These are phyloP conservation scores for Hymenopus coronatus DNA, from an alignment of 2,888 invertebrate species.

Conservation along the genomic window DNA sequence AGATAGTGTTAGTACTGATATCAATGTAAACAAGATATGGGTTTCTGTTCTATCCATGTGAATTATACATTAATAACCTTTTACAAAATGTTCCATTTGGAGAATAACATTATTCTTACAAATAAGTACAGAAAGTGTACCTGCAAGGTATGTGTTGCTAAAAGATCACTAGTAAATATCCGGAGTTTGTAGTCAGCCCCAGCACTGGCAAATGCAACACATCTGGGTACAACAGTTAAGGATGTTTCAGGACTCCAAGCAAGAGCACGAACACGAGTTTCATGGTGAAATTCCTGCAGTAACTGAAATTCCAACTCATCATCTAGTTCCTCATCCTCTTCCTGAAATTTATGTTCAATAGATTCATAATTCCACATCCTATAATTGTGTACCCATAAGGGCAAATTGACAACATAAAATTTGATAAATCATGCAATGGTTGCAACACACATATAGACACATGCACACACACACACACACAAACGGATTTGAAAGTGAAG, in stretches of 20 bases:
- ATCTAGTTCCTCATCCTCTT: slow-evolving; percentile 52
- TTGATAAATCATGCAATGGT: too few relatives aligned
- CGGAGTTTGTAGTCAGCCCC: slow-evolving; percentile 53
- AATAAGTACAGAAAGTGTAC: background rate
- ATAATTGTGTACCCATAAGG: background rate
- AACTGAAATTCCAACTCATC: slow-evolving; percentile 51
- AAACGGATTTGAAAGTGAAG: too few relatives aligned
- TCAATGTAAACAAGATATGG: too few relatives aligned
- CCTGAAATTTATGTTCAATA: slow-evolving; percentile 37
- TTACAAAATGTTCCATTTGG: too few relatives aligned
- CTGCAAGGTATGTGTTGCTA: slow-evolving; percentile 23
- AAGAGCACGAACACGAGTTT: slow-evolving; percentile 55
- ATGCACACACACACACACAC: too few relatives aligned
- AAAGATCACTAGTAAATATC: slow-evolving; percentile 34
- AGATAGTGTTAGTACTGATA: too few relatives aligned
- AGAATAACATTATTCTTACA: background rate
- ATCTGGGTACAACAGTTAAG: slow-evolving; percentile 56
- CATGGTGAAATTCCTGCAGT: slow-evolving; percentile 56
- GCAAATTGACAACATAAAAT: too few relatives aligned
- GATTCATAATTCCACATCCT: background rate
- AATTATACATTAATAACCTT: too few relatives aligned
- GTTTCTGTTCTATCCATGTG: too few relatives aligned
- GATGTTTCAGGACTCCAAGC: slow-evolving; percentile 63
- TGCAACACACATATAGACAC: too few relatives aligned
- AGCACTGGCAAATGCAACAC: slow-evolving; percentile 54